These are phyloP conservation scores for Iselma pallidipennis DNA, from an alignment of 2,888 invertebrate genomes.

Conservation along the genomic window DNA sequence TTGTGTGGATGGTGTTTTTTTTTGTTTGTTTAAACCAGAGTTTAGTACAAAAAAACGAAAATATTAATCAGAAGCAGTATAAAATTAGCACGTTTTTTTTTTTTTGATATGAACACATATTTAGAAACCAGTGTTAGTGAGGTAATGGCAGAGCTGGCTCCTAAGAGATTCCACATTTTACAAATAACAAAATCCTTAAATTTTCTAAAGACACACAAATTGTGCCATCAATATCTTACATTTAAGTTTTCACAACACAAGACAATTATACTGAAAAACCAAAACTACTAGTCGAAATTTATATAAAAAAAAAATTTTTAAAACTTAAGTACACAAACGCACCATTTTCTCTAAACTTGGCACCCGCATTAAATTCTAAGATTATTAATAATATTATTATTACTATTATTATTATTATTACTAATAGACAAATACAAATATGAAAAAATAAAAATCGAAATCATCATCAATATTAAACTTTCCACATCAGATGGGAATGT, in stretches of 20 bases:
- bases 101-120: slow-evolving; percentile 53
- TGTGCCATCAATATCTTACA: slow-evolving; percentile 33
- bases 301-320: slow-evolving; percentile 35
- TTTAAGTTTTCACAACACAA: slow-evolving; percentile 28
- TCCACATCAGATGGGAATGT: slow-evolving; percentile 21
- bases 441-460: slow-evolving; percentile 1
- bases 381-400: neutral
- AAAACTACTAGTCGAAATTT: neutral
- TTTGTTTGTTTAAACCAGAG: slow-evolving; percentile 7
- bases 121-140: slow-evolving; percentile 49
- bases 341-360: slow-evolving; percentile 39
- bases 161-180: slow-evolving; percentile 49
- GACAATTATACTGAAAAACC: slow-evolving; percentile 25
- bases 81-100: slow-evolving; percentile 41
- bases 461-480: slow-evolving; percentile 10
- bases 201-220: slow-evolving; percentile 34
- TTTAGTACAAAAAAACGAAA: slow-evolving; percentile 33
- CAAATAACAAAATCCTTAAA: slow-evolving; percentile 44
- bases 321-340: slow-evolving; percentile 50
- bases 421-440: slow-evolving; percentile 18
- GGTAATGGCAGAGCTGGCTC: slow-evolving; percentile 53
- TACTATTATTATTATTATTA: slow-evolving; percentile 2
- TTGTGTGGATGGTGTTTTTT: neutral
- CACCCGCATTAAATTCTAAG: slow-evolving; percentile 32
- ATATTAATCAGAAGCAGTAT: slow-evolving; percentile 44